Evolutionary conservation across 2,888 invertebrate genomes (phyloP), one percentile per base, ranked within the genome.

Genomic region (Amaurobius ferox): DNA sequence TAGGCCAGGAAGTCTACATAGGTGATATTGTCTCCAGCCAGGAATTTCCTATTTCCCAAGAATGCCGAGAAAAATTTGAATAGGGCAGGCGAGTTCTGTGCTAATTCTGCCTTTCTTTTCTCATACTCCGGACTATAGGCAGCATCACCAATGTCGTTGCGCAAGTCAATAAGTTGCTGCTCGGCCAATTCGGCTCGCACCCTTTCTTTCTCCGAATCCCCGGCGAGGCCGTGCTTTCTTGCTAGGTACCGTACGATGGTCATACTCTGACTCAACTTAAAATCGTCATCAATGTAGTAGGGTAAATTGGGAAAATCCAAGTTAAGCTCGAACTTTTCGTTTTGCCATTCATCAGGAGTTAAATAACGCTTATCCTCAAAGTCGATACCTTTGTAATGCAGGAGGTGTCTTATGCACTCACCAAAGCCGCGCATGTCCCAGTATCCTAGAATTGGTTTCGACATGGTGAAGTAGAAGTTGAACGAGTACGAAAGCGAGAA

Each of bases 341-440:
- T 72, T 66, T 80, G 68, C 88, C 88, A 88, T 19, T 90, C 91
- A 89, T 90, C 90, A 6, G 92, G 92, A 86, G 90, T 90, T 13
- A 90, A 90, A 87, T 92, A 92, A n/a, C 90, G 85, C 62, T 91
- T 91, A 81, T 93, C 92, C 87, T 91, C 91, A 89, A 91, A 93
- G 0, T 92, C 91, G 55, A 90, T 90, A 5, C 91, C 91, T 6
- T 90, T 90, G 89, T 92, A 92, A 62, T 90, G 91, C 67, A 92
- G 89, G 39, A 92, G 88, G 26, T 92, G 88, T 0, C 92, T 90
- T 64, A 92, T 90, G 0, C 89, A 89, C 62, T 89, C 88, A 16
- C 79, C 88, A 19, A 89, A 40, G 6, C 89, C 89, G 9, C 89
- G 80, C 23, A 89, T 87, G 26, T 89, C 87, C 89, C 89, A 89